A percentile compares a stretch with the other conserved stretches of the same genome.
These are phyloP conservation scores for Phallusia fumigata DNA, from an alignment of 23 tunicate genomes.

Conservation along the genomic window DNA sequence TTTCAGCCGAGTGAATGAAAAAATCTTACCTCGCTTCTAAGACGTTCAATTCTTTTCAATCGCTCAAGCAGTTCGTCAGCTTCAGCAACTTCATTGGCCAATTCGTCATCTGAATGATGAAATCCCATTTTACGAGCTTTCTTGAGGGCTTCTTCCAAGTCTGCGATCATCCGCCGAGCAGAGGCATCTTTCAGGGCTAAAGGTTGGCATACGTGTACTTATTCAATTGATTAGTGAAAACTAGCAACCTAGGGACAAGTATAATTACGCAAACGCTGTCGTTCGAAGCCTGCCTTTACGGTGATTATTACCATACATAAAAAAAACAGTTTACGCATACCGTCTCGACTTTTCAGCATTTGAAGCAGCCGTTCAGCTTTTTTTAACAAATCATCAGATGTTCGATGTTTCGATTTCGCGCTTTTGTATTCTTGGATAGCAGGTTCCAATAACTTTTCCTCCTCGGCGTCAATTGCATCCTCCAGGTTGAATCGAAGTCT, in stretches of 20 bases:
- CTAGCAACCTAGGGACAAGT: too few relatives aligned
- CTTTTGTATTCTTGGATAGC: constrained; percentile 58
- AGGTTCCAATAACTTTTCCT: constrained; percentile 21
- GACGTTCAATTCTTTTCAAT: constrained; percentile 57
- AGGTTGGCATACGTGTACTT: background rate
- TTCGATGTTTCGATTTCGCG: constrained; percentile 22
- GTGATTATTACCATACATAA: too few relatives aligned
- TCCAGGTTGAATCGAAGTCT: constrained; percentile 37
- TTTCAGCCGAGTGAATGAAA: background rate
- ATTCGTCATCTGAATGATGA: constrained; percentile 41
- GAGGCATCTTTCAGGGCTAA: constrained; percentile 63
- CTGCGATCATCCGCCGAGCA: constrained; percentile 45
- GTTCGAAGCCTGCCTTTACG: too few relatives aligned
- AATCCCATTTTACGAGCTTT: constrained; percentile 55
- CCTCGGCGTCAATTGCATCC: constrained; percentile 45
- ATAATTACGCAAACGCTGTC: too few relatives aligned
- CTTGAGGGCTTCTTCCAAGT: constrained; percentile 60
- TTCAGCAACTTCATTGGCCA: constrained; percentile 45
- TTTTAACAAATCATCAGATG: constrained; percentile 39
- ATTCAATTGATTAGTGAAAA: too few relatives aligned
- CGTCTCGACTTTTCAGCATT: constrained; percentile 64
- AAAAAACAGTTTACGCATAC: constrained; percentile 10
- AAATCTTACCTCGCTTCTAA: constrained; percentile 67
- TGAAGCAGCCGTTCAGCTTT: constrained; percentile 55
- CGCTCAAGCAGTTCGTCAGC: constrained; percentile 61